Base-by-base conservation (phyloP, 2,888 invertebrate species). In the Caenorhabditis sp. region DNA sequence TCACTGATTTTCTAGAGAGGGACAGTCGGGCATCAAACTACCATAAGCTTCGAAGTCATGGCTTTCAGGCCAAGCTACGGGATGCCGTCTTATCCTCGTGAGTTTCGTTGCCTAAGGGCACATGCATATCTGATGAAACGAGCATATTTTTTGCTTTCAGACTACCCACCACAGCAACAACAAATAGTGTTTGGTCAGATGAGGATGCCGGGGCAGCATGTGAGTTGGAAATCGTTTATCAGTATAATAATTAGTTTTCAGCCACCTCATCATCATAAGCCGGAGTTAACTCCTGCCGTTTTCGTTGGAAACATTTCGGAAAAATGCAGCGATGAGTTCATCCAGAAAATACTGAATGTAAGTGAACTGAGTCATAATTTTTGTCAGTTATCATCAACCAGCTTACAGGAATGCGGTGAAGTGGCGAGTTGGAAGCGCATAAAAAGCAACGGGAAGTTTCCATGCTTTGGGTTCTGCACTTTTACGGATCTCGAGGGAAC, bases 221-320 rank as follows among this genome's bases (percentile, higher is more conserved):
- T 80, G 28, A 64, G 74, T 58, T 38, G 28, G 7, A 14, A 10
- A 38, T 41, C 7, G 19, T 0, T 38, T n/a, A 3, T 5, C 2
- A 41, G 14, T 68, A 35, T 8, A 12, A 12, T 10, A 5, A 26
- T 41, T n/a, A 7, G 10, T 19, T 68, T 74, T 54, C 54, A 76
- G 76, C 38, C 49, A 28, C 61, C 68, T 24, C 47, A 66, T 14
- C 63, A 47, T 24, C 44, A 44, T 2, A 74, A 69, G n/a, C 44
- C 61, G 10, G 56, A 59, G 19, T 16, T 61, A 4, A 28, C 76
- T 0, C 97, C 98, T 44, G 98, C 98, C 0, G 97, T 98, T 2
- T 98, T 98, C 94, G 96, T 98, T 64, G 98, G 98, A 61, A 98
- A 97, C 93, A 97, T 99, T 79, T 96, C 96, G 91, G 96, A 97